Evolutionary conservation across 2,113 vertebrate species (phyloP), one percentile per base, ranked within the genome.

Genomic region (Sceloporus undulatus): DNA sequence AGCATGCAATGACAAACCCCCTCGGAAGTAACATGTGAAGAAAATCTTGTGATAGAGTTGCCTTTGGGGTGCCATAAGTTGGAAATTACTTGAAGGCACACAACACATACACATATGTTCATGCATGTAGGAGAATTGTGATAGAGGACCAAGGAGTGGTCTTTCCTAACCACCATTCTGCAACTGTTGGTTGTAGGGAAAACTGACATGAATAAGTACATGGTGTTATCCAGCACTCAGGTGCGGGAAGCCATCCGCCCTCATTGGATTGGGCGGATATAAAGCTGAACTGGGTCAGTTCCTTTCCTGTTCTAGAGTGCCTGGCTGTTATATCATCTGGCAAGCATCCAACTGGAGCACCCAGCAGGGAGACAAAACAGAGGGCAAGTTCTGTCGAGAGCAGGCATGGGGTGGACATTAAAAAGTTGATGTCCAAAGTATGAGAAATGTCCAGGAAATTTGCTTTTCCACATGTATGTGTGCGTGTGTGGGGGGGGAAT

Each of bases 291-390:
- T 73, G 68, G 48, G 68, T 84, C 48, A 84, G 38, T 23, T 38
- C 34, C 38, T 82, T 82, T 48, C 40, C 65, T 84, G 48, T 29
- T 25, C 82, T 48, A 34, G 19, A 10, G 18, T 9, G 0, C 42
- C 2, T 2, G 59, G 29, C 19, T 62, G 25, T 71, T 56, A 80
- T 38, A 74, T 85, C 88, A 85, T 7, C 27, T 13, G 9, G 81
- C 74, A 70, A 38, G 38, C 16, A 4, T 73, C 83, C 83, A 85
- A 75, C 19, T 81, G 71, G 77, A 48, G 40, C 83, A 54, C 79
- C n/a, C 79, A 54, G 38, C 9, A 25, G 70, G 25, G 59, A 25
- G 38, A 62, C 25, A 48, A n/a, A 21, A 74, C 16, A 19, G 27
- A 73, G 68, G 8, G 13, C 7, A 23, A 56, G 0, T 25, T 56